These are phyloP conservation scores for Sminthopsis crassicaudata DNA, from an alignment of 2,113 vertebrate species.

Conservation along the genomic window DNA sequence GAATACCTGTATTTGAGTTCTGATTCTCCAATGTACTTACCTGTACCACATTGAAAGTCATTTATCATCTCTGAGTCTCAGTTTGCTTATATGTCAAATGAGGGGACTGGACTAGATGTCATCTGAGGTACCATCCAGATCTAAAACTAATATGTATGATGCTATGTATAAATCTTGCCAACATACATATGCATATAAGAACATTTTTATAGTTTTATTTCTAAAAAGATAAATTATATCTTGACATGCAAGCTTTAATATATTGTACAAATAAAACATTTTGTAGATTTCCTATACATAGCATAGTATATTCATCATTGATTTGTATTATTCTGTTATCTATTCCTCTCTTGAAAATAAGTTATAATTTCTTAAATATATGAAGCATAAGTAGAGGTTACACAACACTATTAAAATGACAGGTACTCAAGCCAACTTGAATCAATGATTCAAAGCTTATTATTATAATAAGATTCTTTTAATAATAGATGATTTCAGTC, in stretches of 20 bases:
- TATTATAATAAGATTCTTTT: slow-evolving; percentile 3
- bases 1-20: no score
- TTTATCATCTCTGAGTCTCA: no score
- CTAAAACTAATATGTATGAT: not conserved
- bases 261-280: not conserved
- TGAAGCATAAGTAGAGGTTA: not conserved
- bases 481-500: slow-evolving; percentile 12
- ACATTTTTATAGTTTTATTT: not conserved
- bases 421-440: not conserved
- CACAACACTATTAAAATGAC: not conserved
- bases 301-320: not conserved
- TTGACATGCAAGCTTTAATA: not conserved
- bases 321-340: not conserved
- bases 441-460: not conserved
- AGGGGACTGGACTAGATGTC: not conserved
- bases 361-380: not conserved
- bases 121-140: not conserved
- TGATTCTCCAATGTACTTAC: no score
- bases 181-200: not conserved
- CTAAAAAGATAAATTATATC: not conserved
- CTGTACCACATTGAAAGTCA: no score
- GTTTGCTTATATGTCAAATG: no score
- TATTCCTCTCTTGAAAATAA: not conserved
- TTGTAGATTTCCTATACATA: not conserved
- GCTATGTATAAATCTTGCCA: not conserved